Base-by-base conservation (phyloP, 1,140 invertebrate genomes). In the Trigoniulus corallinus region DNA sequence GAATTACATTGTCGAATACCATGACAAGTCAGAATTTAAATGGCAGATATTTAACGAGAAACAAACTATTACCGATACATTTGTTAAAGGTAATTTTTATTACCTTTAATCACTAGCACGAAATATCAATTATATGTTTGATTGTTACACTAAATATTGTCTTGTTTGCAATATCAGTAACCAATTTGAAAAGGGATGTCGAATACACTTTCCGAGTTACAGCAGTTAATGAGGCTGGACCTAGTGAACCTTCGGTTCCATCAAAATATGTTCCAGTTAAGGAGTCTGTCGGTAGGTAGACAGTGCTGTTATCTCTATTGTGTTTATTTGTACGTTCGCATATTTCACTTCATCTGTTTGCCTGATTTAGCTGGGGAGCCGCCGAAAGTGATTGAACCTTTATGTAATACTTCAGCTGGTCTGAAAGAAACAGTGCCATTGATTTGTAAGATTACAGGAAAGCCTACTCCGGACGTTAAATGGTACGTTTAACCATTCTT, bases 381-480 rank as follows among this genome's bases (percentile, higher is more conserved):
- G 15, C 79, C 77, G 15, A 68, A 70, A 3, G 71, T 82, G 29
- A 68, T 77, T 37, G 77, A 82, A 57, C 67, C 74, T 13, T 61
- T 84, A 18, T 71, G 73, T 57, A 74, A 81, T 59, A 62, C 72
- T n/a, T 58, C 72, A 1, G 66, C 67, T 39, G 72, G 72, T 52
- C 64, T 76, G 3, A 66, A 65, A 56, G 75, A 78, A 66, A 73
- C 65, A 60, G 72, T 74, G 53, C 81, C 75, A 55, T 68, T 91
- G 39, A 73, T 74, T 18, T 81, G 84, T 61, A 76, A 84, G 42
- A 81, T 86, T 59, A 78, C 77, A 51, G 91, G 86, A n/a, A 68
- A 78, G 58, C 88, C 89, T 2, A 68, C 74, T 62, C 89, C 91
- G n/a, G 79, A 76, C 56, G 77, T 91, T 3, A 77, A 73, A 54